These are phyloP conservation scores for Cerastoderma edule DNA, from an alignment of 2,888 invertebrate genomes.

Conservation along the genomic window DNA sequence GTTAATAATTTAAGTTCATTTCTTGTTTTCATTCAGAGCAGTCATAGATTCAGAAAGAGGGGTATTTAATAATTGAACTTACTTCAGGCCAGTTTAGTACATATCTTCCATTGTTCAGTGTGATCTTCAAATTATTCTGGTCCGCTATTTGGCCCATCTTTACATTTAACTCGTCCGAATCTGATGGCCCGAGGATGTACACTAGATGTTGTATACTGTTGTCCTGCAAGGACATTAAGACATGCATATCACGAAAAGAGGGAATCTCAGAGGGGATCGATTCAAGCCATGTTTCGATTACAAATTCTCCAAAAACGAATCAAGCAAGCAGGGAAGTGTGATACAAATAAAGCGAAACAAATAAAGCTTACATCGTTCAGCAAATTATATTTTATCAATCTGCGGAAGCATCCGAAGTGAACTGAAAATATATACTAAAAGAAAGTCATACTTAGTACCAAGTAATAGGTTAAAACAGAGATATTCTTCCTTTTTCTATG, in stretches of 20 bases:
- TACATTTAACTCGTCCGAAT: not conserved
- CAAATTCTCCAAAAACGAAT: not conserved
- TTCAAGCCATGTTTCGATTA: too few species aligned
- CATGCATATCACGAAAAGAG: too few species aligned
- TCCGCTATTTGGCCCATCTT: slow-evolving; percentile 48
- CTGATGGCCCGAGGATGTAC: slow-evolving; percentile 37
- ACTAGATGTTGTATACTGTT: slow-evolving; percentile 51
- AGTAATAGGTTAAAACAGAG: too few species aligned
- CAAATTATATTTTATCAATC: too few species aligned
- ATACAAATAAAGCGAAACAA: not conserved
- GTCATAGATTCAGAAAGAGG: too few species aligned
- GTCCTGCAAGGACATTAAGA: slow-evolving; percentile 35
- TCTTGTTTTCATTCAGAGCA: too few species aligned
- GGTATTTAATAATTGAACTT: not conserved
- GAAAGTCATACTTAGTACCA: too few species aligned
- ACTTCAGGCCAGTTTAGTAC: slow-evolving; percentile 45
- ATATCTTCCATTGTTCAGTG: slow-evolving; percentile 24
- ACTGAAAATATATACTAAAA: too few species aligned
- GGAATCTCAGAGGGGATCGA: too few species aligned
- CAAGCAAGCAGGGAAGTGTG: not conserved
- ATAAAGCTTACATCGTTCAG: not conserved
- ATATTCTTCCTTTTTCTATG: too few species aligned
- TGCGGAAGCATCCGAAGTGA: too few species aligned
- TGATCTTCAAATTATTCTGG: slow-evolving; percentile 52
- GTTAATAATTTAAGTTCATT: too few species aligned